These are phyloP conservation scores for Crossocerus cetratus DNA, from an alignment of 2,888 invertebrate genomes.

Conservation along the genomic window DNA sequence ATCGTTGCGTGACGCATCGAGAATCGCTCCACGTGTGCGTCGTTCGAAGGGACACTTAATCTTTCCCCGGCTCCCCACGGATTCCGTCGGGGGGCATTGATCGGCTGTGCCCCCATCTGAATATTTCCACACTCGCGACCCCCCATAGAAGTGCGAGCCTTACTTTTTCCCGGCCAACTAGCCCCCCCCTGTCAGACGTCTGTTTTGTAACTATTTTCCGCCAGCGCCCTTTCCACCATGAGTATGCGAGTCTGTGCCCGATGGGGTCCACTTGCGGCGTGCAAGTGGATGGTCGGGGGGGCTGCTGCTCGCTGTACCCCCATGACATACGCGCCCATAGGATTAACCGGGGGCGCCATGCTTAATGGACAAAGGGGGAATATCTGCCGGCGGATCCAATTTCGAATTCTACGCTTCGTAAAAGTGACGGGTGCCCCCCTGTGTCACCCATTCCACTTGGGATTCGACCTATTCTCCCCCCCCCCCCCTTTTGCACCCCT, in stretches of 20 bases:
- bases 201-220: constrained; percentile 74
- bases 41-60: constrained; percentile 53
- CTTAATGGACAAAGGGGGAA: constrained; percentile 60
- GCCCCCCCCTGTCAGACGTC: constrained; percentile 53
- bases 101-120: constrained; percentile 50
- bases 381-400: constrained; percentile 56
- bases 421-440: constrained; percentile 54
- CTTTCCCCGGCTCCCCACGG: constrained; percentile 53
- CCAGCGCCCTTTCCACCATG: constrained; percentile 59
- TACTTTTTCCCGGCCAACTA: constrained; percentile 16
- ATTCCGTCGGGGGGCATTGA: constrained; percentile 51
- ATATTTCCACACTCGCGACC: constrained; percentile 68
- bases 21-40: constrained; percentile 48
- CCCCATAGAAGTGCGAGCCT: constrained; percentile 19
- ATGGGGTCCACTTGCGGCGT: constrained; percentile 37
- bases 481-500: constrained; percentile 6
- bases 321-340: constrained; percentile 63
- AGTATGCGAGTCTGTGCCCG: constrained; percentile 56
- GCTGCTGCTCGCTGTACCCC: background rate
- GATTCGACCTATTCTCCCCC: too few species aligned
- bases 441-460: background rate
- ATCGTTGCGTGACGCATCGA: too few species aligned
- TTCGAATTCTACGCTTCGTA: constrained; percentile 62
- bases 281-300: background rate
- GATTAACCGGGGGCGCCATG: constrained; percentile 61